Base-by-base conservation (phyloP, 2,113 vertebrate species). In the Helogale parvula region DNA sequence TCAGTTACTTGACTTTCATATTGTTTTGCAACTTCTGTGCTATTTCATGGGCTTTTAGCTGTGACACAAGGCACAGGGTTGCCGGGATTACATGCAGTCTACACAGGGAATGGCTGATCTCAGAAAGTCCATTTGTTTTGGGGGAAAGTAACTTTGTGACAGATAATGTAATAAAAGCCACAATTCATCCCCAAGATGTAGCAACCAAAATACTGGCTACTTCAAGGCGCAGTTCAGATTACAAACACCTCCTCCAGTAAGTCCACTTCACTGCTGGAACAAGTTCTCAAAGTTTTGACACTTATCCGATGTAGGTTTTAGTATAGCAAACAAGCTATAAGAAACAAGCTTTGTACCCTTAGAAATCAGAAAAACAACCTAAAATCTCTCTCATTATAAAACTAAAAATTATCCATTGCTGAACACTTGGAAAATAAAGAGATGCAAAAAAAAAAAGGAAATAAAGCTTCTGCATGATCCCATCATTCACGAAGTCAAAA, bases 351-450 rank as follows among this genome's bases (percentile, higher is more conserved):
- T 65, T 69, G 45, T 54, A 29, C 1, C 23, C 25, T 79, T 57
- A 95, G 68, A 97, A 88, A 71, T 83, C 23, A 89, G 54, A 89
- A 47, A 92, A 84, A 69, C 25, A 85, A 38, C 33, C 50, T 69
- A 80, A 88, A 87, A 92, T 71, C 13, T 96, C 41, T 92, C 72
- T 71, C 14, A 41, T 38, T 96, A 77, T n/a, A 92, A 93, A 93
- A 57, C 38, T n/a, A 85, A 71, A 41, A 54, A 41, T 10, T 45
- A 66, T 17, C 94, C 7, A 76, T 41, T 72, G 74, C 35, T 91
- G 68, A 93, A 90, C 29, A 72, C 21, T 96, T 96, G 83, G 25
- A 94, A 97, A 93, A 90, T 35, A 96, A 0, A 93, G 2, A 90
- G 5, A 81, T 35, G 68, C 5, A 4, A 41, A 41, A 41, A 41